phyloP scores from a whole-genome alignment of 2,888 invertebrate genomes.

The Labia minor region DNA sequence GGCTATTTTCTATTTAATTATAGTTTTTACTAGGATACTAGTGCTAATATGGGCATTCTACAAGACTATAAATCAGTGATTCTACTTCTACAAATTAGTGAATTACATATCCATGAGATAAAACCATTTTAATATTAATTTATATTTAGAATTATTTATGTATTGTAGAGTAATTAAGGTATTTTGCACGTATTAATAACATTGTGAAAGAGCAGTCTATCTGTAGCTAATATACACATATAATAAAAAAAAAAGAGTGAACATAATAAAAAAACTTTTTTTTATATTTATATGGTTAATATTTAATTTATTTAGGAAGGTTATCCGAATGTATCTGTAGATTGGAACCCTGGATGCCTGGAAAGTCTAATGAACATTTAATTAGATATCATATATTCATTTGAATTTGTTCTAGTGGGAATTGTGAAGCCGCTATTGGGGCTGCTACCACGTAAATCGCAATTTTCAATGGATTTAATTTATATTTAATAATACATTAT shows the following conservation, averaged over 20 bases:
- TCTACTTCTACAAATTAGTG: no score
- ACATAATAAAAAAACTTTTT: neutral
- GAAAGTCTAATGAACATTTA: neutral
- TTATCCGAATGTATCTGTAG: neutral
- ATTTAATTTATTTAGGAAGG: neutral
- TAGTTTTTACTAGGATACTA: no score
- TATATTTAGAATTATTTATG: no score
- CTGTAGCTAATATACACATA: no score
- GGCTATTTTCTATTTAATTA: no score
- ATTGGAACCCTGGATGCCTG: neutral
- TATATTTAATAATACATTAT: slow-evolving; percentile 13
- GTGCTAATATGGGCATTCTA: no score
- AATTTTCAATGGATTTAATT: slow-evolving; percentile 13
- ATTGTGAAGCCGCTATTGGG: neutral
- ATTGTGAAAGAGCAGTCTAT: no score
- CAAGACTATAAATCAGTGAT: no score
- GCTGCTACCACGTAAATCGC: neutral
- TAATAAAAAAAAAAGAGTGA: neutral
- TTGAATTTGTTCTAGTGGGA: slow-evolving; percentile 2
- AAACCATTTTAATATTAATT: no score
- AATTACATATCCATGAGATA: no score
- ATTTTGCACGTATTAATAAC: no score
- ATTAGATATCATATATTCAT: slow-evolving; percentile 13
- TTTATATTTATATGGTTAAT: neutral
- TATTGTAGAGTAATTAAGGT: no score